phyloP scores from a whole-genome alignment of 92 coral and sea anemone genomes.

The Phenganax marumi region DNA sequence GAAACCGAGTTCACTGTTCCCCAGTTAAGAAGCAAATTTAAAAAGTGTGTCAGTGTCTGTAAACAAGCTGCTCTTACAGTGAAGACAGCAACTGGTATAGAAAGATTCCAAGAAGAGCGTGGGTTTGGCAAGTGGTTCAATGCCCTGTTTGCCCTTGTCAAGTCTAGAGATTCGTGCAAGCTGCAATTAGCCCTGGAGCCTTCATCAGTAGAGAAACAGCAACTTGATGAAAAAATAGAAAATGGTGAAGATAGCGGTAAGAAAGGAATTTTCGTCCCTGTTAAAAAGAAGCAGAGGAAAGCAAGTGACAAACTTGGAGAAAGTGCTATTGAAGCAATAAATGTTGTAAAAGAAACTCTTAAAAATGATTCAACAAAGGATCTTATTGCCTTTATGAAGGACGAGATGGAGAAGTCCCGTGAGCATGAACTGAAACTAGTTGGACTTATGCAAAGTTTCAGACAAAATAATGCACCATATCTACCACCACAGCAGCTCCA shows the following conservation, averaged over 20 bases:
- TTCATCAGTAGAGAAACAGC: background rate
- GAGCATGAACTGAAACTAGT: conserved; percentile 25
- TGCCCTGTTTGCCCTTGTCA: conserved; percentile 38
- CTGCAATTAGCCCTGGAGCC: conserved; percentile 45
- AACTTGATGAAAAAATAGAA: background rate
- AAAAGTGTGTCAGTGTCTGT: conserved; percentile 48
- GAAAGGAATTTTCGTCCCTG: background rate
- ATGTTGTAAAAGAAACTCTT: conserved; percentile 9
- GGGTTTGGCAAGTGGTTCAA: conserved; percentile 54
- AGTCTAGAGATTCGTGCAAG: conserved; percentile 46
- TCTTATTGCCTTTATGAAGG: conserved; percentile 20
- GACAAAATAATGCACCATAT: background rate
- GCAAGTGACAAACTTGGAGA: background rate
- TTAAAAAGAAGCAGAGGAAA: background rate
- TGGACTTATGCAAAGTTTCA: conserved; percentile 16
- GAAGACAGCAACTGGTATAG: conserved; percentile 51
- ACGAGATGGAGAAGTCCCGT: conserved; percentile 25
- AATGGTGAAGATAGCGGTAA: background rate
- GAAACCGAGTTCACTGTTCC: conserved; percentile 36
- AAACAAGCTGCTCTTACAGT: conserved; percentile 54
- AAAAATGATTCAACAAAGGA: conserved; percentile 32
- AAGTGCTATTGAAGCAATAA: conserved; percentile 16
- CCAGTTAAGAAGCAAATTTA: conserved; percentile 52
- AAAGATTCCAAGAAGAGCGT: conserved; percentile 53
- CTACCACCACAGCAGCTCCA: background rate